Evolutionary conservation across 1,140 invertebrate genomes (phyloP).

Genomic region (Papilio machaon): DNA sequence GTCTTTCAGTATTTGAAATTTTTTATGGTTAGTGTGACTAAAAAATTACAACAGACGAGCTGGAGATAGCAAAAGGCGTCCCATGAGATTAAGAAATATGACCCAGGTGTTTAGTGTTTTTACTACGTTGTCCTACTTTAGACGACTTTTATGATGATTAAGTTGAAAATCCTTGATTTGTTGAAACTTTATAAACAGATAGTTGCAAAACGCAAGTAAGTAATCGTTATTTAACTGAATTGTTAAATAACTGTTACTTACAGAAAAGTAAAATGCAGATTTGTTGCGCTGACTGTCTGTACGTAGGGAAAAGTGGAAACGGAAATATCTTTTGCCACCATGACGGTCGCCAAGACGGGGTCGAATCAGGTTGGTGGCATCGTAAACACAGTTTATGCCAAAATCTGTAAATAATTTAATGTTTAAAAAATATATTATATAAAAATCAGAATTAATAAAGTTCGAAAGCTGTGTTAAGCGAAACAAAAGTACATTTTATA

Average conservation of each 20-base stretch:
- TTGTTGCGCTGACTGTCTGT: slow-evolving; percentile 88
- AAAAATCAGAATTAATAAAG: background rate
- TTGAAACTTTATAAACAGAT: no score
- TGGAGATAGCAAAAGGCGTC: no score
- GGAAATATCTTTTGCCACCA: slow-evolving; percentile 89
- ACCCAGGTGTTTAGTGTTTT: no score
- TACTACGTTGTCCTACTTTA: no score
- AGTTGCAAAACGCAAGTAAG: no score
- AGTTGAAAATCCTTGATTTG: no score
- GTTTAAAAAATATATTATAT: background rate
- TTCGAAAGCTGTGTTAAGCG: background rate
- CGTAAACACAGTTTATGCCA: slow-evolving; percentile 75
- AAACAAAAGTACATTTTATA: background rate
- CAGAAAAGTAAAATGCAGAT: slow-evolving; percentile 86
- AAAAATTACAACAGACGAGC: no score
- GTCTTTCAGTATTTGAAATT: no score
- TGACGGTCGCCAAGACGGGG: slow-evolving; percentile 88
- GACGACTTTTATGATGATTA: no score
- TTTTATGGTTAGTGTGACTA: no score
- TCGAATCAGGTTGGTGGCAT: slow-evolving; percentile 81
- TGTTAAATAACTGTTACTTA: slow-evolving; percentile 69
- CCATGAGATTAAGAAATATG: no score
- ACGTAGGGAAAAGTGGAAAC: slow-evolving; percentile 90
- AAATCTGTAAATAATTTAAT: slow-evolving; percentile 60
- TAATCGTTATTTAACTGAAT: background rate